Base-by-base conservation (phyloP, 2,113 vertebrate species). In the Pomatostomus ruficeps region DNA sequence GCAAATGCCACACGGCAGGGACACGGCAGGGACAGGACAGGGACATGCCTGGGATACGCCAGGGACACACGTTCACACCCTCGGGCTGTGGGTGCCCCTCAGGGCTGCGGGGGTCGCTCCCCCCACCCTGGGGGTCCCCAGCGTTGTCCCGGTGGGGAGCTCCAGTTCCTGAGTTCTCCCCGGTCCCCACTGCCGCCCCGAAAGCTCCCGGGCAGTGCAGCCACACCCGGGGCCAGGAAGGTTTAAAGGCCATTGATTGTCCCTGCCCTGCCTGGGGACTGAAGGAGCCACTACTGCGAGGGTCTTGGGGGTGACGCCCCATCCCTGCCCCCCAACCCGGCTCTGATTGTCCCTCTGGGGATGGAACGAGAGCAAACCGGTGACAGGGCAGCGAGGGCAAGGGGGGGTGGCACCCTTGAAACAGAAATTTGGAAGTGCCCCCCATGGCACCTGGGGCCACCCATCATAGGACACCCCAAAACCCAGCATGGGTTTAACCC, bases 181-280 rank as follows among this genome's bases (percentile, higher is more conserved):
- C 7, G 1, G 35, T 26, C 66, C 31, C 24, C 7, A 24, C 15
- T 40, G 46, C 28, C 0, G 2, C 57, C 29, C 24, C 12, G 65
- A 45, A 21, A 15, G 73, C 40, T 29, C 65, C 14, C 25, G 8
- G 40, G 21, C 28, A n/a, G 15, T 1, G 4, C 40, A 52, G 72
- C 63, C 45, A 13, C 46, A 1, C 6, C 10, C 4, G 46, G 46
- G 55, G n/a, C 24, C 46, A 14, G 6, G 16, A 26, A 7, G 48
- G 25, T 29, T 12, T 31, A 10, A 13, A 35, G 66, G 66, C 22
- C 14, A 0, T 7, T 3, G 42, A 25, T 46, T 72, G 49, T 72
- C 49, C 59, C 58, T 73, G 67, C 36, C 12, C 43, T 24, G 22
- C 2, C 18, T 23, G 66, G 26, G 75, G 36, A 10, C 42, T 26